Conservation (phyloP, 2,113 vertebrate genomes). For the Dipodomys merriami region DNA sequence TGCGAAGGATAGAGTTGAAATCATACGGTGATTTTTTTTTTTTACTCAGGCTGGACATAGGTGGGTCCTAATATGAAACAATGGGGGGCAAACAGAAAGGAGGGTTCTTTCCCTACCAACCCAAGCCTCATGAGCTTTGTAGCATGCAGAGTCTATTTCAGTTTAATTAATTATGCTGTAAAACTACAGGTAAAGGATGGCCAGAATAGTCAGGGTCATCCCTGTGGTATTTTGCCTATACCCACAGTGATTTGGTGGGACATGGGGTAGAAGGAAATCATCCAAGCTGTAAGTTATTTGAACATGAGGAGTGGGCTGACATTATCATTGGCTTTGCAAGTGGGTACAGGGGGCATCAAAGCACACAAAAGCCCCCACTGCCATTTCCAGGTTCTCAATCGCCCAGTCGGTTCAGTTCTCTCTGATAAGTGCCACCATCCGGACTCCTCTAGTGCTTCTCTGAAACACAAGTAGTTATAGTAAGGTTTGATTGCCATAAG, state of each 20-base stretch:
- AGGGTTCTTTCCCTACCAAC: not conserved
- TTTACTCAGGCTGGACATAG: not conserved
- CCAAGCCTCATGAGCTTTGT: not conserved
- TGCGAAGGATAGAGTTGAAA: not conserved
- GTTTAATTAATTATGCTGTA: not conserved
- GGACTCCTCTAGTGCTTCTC: not conserved
- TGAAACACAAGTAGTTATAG: not conserved
- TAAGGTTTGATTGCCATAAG: not conserved
- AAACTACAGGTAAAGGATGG: not conserved
- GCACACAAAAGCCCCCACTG: not conserved
- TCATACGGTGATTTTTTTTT: constrained; percentile 14
- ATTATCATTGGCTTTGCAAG: not conserved
- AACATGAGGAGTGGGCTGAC: not conserved
- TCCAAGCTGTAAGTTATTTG: not conserved
- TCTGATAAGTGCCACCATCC: not conserved
- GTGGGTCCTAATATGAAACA: not conserved
- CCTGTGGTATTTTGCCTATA: not conserved
- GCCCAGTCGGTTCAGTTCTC: not conserved
- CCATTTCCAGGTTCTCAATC: constrained; percentile 6
- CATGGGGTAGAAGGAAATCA: not conserved
- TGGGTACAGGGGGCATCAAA: not conserved
- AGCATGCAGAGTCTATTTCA: not conserved
- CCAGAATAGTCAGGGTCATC: not conserved
- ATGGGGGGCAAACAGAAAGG: not conserved
- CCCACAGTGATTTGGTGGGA: not conserved